These are phyloP conservation scores for Ormyrus thymus DNA, from an alignment of 2,888 invertebrate species.

Conservation along the genomic window DNA sequence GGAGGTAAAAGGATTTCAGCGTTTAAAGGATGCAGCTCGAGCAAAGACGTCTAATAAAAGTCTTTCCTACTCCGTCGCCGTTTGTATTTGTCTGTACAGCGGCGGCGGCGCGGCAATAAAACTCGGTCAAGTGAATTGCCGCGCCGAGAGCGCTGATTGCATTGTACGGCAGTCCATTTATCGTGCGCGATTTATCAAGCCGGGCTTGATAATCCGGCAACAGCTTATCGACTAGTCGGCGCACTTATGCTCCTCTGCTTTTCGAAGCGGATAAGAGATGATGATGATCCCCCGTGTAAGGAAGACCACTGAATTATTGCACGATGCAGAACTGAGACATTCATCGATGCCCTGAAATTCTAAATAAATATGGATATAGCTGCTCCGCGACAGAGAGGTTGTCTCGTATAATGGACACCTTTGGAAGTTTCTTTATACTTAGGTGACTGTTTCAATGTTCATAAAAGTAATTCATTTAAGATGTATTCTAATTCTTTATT, in stretches of 20 bases:
- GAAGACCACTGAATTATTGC: conserved; percentile 42
- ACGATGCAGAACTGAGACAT: too few relatives aligned
- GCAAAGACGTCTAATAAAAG: neutral
- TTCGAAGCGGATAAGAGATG: conserved; percentile 13
- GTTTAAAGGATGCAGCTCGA: too few relatives aligned
- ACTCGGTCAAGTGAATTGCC: conserved; percentile 39
- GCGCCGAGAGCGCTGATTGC: conserved; percentile 22
- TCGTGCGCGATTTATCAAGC: conserved; percentile 32
- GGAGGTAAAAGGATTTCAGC: too few relatives aligned
- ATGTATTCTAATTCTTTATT: too few relatives aligned
- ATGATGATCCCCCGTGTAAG: neutral
- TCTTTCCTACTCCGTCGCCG: neutral
- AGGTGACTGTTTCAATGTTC: too few relatives aligned
- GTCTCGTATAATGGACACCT: too few relatives aligned
- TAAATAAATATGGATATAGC: too few relatives aligned
- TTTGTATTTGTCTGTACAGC: conserved; percentile 1
- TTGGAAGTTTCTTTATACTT: too few relatives aligned
- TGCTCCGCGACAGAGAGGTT: too few relatives aligned
- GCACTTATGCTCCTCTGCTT: conserved; percentile 28
- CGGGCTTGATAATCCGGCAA: conserved; percentile 23
- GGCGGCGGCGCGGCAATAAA: neutral
- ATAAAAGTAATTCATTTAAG: too few relatives aligned
- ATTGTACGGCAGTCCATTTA: conserved; percentile 37
- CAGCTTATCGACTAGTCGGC: conserved; percentile 10
- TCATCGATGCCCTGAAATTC: too few relatives aligned